Percentiles rank a stretch among this genome's conserved stretches.
phyloP scores from a whole-genome alignment of 2,113 vertebrate genomes.

The Nerophis lumbriciformis region DNA sequence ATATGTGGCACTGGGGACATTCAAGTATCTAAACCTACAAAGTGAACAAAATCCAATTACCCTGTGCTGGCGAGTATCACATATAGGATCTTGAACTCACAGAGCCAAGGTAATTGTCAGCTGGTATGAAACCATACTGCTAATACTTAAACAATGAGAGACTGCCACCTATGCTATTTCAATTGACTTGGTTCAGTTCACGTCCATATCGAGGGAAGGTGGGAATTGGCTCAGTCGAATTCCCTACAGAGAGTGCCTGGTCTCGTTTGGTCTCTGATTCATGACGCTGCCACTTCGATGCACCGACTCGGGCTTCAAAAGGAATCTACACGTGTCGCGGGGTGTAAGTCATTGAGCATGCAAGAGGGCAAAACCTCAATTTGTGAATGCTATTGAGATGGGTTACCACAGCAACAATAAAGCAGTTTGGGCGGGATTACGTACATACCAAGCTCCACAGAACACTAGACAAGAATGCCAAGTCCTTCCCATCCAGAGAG shows the following conservation, averaged over 20 bases:
- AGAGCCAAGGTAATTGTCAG: conserved; percentile 35
- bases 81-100: conserved; percentile 43
- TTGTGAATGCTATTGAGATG: conserved; percentile 10
- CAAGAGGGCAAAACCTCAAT: conserved; percentile 13
- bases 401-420: conserved; percentile 33
- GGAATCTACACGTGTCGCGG: conserved; percentile 20
- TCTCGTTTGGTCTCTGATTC: conserved; percentile 18
- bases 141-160: conserved; percentile 46
- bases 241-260: conserved; percentile 28
- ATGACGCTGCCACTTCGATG: conserved; percentile 16
- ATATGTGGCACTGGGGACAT: conserved; percentile 33
- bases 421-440: conserved; percentile 12
- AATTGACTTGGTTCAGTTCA: conserved; percentile 50
- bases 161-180: conserved; percentile 36
- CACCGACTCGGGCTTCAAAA: conserved; percentile 9
- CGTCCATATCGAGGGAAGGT: conserved; percentile 49
- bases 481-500: conserved; percentile 20
- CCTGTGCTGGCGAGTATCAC: conserved; percentile 26
- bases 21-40: conserved; percentile 38
- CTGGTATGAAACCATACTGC: conserved; percentile 37
- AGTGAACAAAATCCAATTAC: conserved; percentile 63
- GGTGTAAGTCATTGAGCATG: conserved; percentile 4
- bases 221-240: conserved; percentile 24
- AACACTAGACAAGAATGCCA: not conserved
- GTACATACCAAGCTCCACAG: conserved; percentile 1